phyloP scores from a whole-genome alignment of 2,888 invertebrate genomes.

The Meteorus cinctellus region DNA sequence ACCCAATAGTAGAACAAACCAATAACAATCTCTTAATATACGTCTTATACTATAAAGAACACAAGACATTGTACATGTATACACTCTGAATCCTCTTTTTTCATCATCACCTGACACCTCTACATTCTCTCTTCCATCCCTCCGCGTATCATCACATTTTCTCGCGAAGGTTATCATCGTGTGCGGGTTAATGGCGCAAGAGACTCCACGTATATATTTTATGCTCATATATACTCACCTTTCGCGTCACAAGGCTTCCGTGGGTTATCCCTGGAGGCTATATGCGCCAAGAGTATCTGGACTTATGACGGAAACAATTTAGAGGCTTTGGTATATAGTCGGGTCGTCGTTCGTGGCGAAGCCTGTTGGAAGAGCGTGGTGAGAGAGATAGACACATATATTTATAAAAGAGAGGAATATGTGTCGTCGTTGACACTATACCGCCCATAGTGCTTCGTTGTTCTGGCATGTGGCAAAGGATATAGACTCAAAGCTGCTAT shows the following conservation, averaged over 20 bases:
- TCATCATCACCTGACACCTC: slow-evolving; percentile 20
- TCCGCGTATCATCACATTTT: slow-evolving; percentile 20
- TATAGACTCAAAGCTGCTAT: slow-evolving; percentile 45
- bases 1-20: too few relatives aligned
- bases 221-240: slow-evolving; percentile 58
- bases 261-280: slow-evolving; percentile 66
- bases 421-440: slow-evolving; percentile 27
- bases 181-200: slow-evolving; percentile 64
- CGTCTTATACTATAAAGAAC: too few relatives aligned
- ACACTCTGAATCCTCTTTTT: slow-evolving; percentile 11
- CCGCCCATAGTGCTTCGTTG: background rate
- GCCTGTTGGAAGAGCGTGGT: slow-evolving; percentile 30
- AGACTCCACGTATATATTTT: slow-evolving; percentile 65
- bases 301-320: slow-evolving; percentile 74
- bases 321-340: slow-evolving; percentile 66
- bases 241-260: slow-evolving; percentile 52
- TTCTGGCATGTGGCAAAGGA: slow-evolving; percentile 43
- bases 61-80: background rate
- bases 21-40: too few relatives aligned
- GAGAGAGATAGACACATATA: slow-evolving; percentile 52
- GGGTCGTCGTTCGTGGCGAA: background rate
- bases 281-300: slow-evolving; percentile 71
- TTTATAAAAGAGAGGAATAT: slow-evolving; percentile 48
- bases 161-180: slow-evolving; percentile 45
- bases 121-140: slow-evolving; percentile 34